phyloP scores from a whole-genome alignment of 2,888 invertebrate species.

The Leptinotarsa rubiginosa region DNA sequence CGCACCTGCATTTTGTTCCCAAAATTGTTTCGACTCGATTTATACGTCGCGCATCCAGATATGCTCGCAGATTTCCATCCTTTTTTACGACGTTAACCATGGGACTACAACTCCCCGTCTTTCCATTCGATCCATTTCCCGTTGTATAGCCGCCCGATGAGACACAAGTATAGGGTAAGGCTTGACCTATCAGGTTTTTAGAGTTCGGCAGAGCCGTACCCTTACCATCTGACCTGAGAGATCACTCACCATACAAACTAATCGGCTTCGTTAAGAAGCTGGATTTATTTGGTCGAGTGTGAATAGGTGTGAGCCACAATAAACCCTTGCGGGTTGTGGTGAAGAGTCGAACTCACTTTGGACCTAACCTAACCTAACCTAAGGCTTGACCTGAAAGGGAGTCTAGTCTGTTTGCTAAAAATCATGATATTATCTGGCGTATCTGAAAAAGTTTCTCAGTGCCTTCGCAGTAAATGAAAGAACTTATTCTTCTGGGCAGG shows the following conservation, averaged over 20 bases:
- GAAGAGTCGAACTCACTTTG: too few relatives aligned
- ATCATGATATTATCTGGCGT: neutral
- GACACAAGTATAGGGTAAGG: neutral
- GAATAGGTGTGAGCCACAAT: too few relatives aligned
- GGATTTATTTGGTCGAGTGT: too few relatives aligned
- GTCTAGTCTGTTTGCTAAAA: neutral
- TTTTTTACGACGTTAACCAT: conserved; percentile 18
- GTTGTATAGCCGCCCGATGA: neutral
- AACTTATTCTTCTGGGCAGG: neutral
- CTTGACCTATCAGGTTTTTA: too few relatives aligned
- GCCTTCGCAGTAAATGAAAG: neutral
- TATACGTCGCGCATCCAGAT: conserved; percentile 29
- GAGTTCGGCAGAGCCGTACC: too few relatives aligned
- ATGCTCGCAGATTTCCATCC: conserved; percentile 20
- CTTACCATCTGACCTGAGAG: too few relatives aligned
- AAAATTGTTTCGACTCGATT: conserved; percentile 30
- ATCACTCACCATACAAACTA: too few relatives aligned
- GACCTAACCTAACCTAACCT: too few relatives aligned
- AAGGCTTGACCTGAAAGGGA: neutral
- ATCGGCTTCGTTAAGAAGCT: too few relatives aligned
- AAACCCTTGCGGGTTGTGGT: too few relatives aligned
- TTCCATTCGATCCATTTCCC: neutral
- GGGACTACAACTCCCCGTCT: conserved; percentile 15
- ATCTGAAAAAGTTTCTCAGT: neutral
- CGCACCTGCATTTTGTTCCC: conserved; percentile 32